phyloP scores from a whole-genome alignment of 2,888 invertebrate species.

The Cybosia mesomella region DNA sequence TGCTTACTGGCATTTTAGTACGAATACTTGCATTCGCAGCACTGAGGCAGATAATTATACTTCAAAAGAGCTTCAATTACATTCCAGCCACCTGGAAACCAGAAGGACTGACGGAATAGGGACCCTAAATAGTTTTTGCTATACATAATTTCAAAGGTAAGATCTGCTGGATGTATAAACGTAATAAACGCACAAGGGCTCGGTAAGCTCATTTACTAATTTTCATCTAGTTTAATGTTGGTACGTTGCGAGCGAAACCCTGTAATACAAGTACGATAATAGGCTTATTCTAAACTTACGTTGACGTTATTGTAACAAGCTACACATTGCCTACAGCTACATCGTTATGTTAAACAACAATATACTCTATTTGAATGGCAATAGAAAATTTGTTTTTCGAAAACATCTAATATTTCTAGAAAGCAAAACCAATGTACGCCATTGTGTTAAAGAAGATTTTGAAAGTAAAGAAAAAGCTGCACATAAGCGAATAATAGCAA shows the following conservation, averaged over 20 bases:
- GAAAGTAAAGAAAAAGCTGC: slow-evolving; percentile 56
- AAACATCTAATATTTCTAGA: slow-evolving; percentile 51
- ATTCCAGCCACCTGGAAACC: not conserved
- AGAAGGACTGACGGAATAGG: not conserved
- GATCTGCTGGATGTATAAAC: slow-evolving; percentile 8
- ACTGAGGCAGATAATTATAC: slow-evolving; percentile 8
- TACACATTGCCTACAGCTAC: slow-evolving; percentile 37
- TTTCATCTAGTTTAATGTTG: slow-evolving; percentile 20
- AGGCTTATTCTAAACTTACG: slow-evolving; percentile 30
- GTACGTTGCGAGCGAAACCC: slow-evolving; percentile 20
- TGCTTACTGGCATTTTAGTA: slow-evolving; percentile 5
- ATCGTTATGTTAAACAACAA: slow-evolving; percentile 37
- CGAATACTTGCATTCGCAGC: not conserved
- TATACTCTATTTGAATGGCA: slow-evolving; percentile 39
- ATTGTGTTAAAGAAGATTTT: slow-evolving; percentile 55
- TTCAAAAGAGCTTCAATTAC: slow-evolving; percentile 15
- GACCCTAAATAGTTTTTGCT: not conserved
- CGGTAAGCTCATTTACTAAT: slow-evolving; percentile 28
- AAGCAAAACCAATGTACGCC: slow-evolving; percentile 50
- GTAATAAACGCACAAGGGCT: slow-evolving; percentile 16
- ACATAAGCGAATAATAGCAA: slow-evolving; percentile 62
- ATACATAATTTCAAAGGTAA: slow-evolving; percentile 3
- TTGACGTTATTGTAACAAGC: slow-evolving; percentile 30
- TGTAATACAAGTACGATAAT: slow-evolving; percentile 34
- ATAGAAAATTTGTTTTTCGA: slow-evolving; percentile 42